Percentiles rank a stretch among this genome's conserved stretches.
Conservation (phyloP, 2,113 vertebrate genomes). For the Talpa occidentalis region DNA sequence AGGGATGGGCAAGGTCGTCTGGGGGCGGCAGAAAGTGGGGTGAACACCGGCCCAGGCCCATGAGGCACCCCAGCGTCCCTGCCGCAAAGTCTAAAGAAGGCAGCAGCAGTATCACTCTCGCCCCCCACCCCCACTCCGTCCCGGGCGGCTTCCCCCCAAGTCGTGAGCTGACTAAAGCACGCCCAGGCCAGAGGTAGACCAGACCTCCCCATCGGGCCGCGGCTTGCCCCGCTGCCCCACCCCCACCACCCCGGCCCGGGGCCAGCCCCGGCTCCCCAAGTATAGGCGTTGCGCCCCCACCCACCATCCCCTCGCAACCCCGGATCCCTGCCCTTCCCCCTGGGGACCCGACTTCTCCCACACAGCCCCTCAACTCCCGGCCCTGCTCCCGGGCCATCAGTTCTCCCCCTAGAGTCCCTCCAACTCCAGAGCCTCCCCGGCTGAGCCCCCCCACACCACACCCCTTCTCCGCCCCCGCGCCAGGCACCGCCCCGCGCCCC, state of each 20-base stretch:
- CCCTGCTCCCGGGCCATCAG: not conserved
- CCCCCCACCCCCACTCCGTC: too few relatives aligned
- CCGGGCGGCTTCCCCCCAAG: not conserved
- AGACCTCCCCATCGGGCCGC: not conserved
- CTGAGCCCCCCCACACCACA: not conserved
- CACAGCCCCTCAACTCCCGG: not conserved
- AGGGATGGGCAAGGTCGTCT: not conserved
- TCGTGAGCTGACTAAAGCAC: not conserved
- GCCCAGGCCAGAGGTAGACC: not conserved
- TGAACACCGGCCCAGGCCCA: not conserved
- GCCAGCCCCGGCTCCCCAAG: not conserved
- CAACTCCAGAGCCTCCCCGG: not conserved
- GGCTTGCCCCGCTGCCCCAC: not conserved
- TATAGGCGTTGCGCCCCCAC: not conserved
- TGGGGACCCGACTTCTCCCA: not conserved
- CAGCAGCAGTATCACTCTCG: not conserved
- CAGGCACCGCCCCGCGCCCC: not conserved
- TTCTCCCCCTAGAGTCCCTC: not conserved
- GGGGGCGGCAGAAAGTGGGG: not conserved
- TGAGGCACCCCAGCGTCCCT: not conserved
- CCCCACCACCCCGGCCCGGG: not conserved
- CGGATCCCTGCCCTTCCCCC: not conserved
- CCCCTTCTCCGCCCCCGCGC: slow-evolving; percentile 3
- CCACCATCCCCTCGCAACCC: not conserved
- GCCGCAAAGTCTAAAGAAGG: not conserved